These are phyloP conservation scores for Drosophila sordidula DNA, from an alignment of 2,888 invertebrate species.

Conservation along the genomic window DNA sequence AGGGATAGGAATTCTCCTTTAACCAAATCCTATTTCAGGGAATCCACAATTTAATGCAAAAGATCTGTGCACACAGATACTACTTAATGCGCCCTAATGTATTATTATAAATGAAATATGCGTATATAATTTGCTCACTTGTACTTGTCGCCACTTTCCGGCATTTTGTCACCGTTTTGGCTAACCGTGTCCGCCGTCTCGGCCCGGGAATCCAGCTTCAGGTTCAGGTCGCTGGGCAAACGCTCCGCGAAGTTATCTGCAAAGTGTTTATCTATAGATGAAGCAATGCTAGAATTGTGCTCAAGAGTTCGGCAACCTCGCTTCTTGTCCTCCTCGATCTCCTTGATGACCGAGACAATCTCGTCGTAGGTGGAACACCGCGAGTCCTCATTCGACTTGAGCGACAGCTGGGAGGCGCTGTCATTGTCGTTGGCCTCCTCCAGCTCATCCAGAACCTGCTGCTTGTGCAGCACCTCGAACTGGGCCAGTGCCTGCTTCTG, in stretches of 20 bases:
- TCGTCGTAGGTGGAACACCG: slow-evolving; percentile 85
- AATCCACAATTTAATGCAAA: too few species aligned
- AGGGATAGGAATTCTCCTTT: too few species aligned
- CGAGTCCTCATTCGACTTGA: slow-evolving; percentile 82
- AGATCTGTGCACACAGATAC: too few species aligned
- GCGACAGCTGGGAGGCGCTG: slow-evolving; percentile 71
- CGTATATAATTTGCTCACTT: slow-evolving; percentile 54
- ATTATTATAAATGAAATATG: too few species aligned
- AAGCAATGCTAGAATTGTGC: neutral
- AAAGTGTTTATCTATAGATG: neutral
- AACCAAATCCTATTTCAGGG: too few species aligned
- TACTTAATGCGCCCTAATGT: too few species aligned
- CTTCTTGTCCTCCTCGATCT: slow-evolving; percentile 85
- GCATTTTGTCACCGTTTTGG: slow-evolving; percentile 48
- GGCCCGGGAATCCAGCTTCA: slow-evolving; percentile 73
- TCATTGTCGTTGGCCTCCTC: slow-evolving; percentile 71
- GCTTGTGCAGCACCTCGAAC: slow-evolving; percentile 59
- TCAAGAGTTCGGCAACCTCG: slow-evolving; percentile 65
- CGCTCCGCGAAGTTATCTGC: slow-evolving; percentile 82
- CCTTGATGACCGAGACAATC: slow-evolving; percentile 85
- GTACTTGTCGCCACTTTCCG: slow-evolving; percentile 79
- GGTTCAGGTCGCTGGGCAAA: slow-evolving; percentile 71
- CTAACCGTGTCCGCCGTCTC: slow-evolving; percentile 72
- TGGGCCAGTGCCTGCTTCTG: slow-evolving; percentile 49
- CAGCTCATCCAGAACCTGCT: slow-evolving; percentile 62